A percentile compares a stretch with the other conserved stretches of the same genome.
phyloP scores from a whole-genome alignment of 2,113 vertebrate species.

The Mesoclemmys tuberculata region DNA sequence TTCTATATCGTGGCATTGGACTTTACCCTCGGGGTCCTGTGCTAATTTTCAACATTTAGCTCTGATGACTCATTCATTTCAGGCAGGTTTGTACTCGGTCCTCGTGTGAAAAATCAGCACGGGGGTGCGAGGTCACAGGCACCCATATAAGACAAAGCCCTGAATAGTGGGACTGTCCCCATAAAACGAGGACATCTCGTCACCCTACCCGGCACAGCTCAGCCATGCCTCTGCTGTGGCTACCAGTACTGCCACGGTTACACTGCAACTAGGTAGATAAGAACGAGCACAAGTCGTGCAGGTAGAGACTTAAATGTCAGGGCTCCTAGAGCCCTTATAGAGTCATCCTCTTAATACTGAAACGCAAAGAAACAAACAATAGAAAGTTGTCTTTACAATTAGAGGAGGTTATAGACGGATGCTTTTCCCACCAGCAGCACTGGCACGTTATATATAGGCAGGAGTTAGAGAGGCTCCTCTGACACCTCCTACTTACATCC shows the following conservation, averaged over 20 bases:
- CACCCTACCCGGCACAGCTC: no score
- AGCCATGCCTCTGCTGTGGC: no score
- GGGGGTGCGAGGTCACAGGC: no score
- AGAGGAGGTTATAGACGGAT: background rate
- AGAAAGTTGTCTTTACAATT: background rate
- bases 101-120: no score
- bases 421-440: background rate
- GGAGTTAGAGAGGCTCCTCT: background rate
- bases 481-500: constrained; percentile 89
- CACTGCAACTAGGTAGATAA: background rate
- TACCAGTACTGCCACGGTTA: no score
- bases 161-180: background rate
- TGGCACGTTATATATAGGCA: background rate
- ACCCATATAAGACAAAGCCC: no score
- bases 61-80: no score
- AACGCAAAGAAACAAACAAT: background rate
- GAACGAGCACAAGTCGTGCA: background rate
- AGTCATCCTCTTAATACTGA: background rate
- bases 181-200: no score
- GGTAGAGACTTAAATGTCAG: background rate
- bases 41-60: fast-evolving
- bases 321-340: background rate
- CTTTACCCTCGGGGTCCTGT: background rate
- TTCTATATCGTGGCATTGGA: background rate
- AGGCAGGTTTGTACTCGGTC: no score